Evolutionary conservation across 1,140 invertebrate genomes (phyloP).

Genomic region (Octopus sinensis): DNA sequence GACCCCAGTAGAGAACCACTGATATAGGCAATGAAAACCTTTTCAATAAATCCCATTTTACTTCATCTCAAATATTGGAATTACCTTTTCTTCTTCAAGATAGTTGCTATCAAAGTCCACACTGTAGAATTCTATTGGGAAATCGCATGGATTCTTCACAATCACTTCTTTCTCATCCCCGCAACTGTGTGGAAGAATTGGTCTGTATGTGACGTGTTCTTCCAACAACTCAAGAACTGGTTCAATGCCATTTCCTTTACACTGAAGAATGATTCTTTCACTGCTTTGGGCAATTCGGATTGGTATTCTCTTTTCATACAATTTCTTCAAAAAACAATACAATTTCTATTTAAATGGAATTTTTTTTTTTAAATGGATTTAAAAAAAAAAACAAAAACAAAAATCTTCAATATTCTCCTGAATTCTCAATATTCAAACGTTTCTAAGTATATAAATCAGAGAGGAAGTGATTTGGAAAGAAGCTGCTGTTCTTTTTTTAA

Average conservation of each 20-base stretch:
- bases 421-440: not conserved
- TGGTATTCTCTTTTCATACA: conserved; percentile 53
- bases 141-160: conserved; percentile 54
- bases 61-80: not conserved
- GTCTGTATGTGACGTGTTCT: conserved; percentile 55
- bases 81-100: conserved; percentile 57
- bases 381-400: not conserved
- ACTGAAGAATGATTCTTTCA: conserved; percentile 52
- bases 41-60: no score
- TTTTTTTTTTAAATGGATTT: not conserved
- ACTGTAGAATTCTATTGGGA: conserved; percentile 58
- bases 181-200: conserved; percentile 54
- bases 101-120: conserved; percentile 56
- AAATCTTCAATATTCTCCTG: not conserved
- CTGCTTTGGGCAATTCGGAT: conserved; percentile 56
- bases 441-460: not conserved
- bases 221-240: conserved; percentile 51
- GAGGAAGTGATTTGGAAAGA: not conserved
- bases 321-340: conserved; percentile 42
- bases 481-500: no score
- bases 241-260: conserved; percentile 54
- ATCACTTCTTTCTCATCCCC: conserved; percentile 55
- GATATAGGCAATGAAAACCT: no score
- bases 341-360: not conserved
- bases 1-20: no score